Percentiles rank a stretch among this genome's conserved stretches.
Evolutionary conservation across 2,113 vertebrate species (phyloP).

Genomic region (Cyphomyrus discorhynchus): DNA sequence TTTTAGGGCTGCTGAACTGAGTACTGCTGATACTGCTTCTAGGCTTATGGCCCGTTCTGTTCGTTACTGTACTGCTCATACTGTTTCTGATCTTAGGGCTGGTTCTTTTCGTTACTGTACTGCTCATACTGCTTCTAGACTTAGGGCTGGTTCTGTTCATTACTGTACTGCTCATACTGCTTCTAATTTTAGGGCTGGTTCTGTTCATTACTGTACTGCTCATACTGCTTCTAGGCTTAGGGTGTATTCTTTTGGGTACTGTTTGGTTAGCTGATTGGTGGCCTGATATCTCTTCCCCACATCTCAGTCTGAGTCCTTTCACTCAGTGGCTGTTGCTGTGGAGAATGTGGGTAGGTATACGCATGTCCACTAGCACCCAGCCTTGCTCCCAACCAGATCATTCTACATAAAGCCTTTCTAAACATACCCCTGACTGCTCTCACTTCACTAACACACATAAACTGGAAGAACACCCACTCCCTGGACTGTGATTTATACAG

Average conservation of each 20-base stretch:
- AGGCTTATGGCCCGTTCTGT: too few relatives aligned
- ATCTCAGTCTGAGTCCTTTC: not conserved
- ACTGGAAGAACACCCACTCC: too few relatives aligned
- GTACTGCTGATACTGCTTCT: not conserved
- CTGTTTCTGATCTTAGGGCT: not conserved
- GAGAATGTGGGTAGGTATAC: not conserved
- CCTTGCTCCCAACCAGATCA: not conserved
- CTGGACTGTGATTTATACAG: too few relatives aligned
- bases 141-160: too few relatives aligned
- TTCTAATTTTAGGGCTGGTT: too few relatives aligned
- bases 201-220: too few relatives aligned
- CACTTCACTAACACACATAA: not conserved
- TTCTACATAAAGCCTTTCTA: not conserved
- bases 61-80: too few relatives aligned
- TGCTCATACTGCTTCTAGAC: not conserved
- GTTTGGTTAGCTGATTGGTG: not conserved
- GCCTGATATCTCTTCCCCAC: not conserved
- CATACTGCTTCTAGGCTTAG: not conserved
- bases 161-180: too few relatives aligned
- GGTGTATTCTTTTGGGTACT: not conserved
- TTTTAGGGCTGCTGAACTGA: not conserved
- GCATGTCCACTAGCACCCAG: not conserved
- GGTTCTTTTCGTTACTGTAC: not conserved
- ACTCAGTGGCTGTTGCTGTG: not conserved
- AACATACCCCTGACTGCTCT: not conserved